Evolutionary conservation across 2,888 invertebrate genomes (phyloP), one percentile per base, ranked within the genome.

Genomic region (Cloeon dipterum): DNA sequence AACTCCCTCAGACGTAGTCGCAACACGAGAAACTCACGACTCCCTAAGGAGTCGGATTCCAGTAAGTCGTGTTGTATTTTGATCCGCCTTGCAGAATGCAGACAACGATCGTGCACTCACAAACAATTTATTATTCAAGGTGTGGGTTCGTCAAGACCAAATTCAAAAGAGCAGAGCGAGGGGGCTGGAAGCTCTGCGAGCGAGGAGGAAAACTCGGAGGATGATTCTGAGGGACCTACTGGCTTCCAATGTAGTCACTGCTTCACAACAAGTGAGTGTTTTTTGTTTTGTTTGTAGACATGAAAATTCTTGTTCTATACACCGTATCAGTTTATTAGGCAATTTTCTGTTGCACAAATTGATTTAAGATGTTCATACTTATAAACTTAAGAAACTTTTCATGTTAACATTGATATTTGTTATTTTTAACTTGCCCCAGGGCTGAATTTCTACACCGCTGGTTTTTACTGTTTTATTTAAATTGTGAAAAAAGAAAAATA

Each of bases 221-320:
- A 89, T 56, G 91, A 91, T 57, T 88, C 88, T 56, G 89, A 89
- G 52, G 83, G 86, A 51, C 74, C 85, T 47, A 59, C 61, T 42
- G 59, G 63, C 35, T 68, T 68, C 48, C 61, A 70, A 35, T 81
- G 81, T 49, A 69, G 73, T 43, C 74, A 78, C 51, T 81, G 81
- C 51, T 74, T 70, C 47, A 68, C 73, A 3, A 74, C 72, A 41
- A 71, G 70, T 72, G 59, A 58, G 61, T 56, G 37, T 10, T n/a
- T 26, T 17, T 32, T 32, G 13, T 39, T 36, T 33, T 18, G 26
- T 26, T 37, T 21, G 21, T 21, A 25, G 10, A 11, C 25, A 11
- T 11, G 10, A 10, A 10, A 25, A 25, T 25, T 25, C 11, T 25
- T 25, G 10, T 25, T 11, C 11, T 25, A 11, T 25, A 11, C 11